Conservation (phyloP, 2,797 vertebrate genomes). For the Chrysocyon brachyurus region DNA sequence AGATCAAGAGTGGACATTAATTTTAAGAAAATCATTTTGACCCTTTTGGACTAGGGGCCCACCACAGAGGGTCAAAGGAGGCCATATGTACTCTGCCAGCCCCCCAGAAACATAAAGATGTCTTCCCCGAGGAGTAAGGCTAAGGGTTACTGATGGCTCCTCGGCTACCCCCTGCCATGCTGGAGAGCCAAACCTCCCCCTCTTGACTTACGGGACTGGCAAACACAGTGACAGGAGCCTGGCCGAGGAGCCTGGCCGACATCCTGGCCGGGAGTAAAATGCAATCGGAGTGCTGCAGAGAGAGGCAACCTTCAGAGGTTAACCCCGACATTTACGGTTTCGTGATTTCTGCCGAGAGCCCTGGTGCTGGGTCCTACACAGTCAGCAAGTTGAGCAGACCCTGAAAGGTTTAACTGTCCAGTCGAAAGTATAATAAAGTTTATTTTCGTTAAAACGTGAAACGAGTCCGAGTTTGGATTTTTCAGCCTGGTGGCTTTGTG, state of each 20-base stretch:
- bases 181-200: slow-evolving; percentile 36
- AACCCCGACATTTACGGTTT: slow-evolving; percentile 72
- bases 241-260: slow-evolving; percentile 61
- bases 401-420: slow-evolving; percentile 86
- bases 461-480: slow-evolving; percentile 89
- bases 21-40: slow-evolving; percentile 65
- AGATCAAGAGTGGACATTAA: slow-evolving; percentile 72
- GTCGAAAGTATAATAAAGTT: slow-evolving; percentile 91
- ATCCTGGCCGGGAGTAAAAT: slow-evolving; percentile 33
- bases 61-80: neutral
- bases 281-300: neutral
- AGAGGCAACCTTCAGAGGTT: slow-evolving; percentile 59
- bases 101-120: slow-evolving; percentile 61
- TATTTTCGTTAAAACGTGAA: slow-evolving; percentile 92
- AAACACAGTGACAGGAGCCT: slow-evolving; percentile 67
- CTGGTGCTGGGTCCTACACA: slow-evolving; percentile 86
- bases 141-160: slow-evolving; percentile 9
- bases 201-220: slow-evolving; percentile 72
- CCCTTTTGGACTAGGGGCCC: neutral
- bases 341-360: slow-evolving; percentile 40
- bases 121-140: neutral
- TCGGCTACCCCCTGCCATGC: neutral
- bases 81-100: slow-evolving; percentile 51
- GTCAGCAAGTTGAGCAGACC: slow-evolving; percentile 89
- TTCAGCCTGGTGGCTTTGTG: slow-evolving; percentile 89